phyloP scores from a whole-genome alignment of 2,797 vertebrate species.

The Diplodus puntazzo region DNA sequence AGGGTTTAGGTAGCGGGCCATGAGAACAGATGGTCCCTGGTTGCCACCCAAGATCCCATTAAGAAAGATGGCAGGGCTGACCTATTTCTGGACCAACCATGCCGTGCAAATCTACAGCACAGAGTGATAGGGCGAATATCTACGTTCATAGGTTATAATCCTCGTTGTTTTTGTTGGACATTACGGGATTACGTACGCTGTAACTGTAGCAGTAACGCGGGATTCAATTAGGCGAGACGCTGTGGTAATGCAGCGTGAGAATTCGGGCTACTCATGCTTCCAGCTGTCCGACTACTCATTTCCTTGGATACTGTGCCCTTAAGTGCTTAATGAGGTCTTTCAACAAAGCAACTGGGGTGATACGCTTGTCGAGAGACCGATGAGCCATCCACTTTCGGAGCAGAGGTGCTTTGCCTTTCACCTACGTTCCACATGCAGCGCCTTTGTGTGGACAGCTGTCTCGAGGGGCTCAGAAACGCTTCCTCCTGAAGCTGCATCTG shows the following conservation, averaged over 20 bases:
- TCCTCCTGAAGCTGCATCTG: constrained; percentile 58
- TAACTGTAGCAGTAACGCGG: constrained; percentile 48
- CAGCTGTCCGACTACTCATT: constrained; percentile 48
- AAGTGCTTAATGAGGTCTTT: constrained; percentile 73
- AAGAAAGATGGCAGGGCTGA: constrained; percentile 83
- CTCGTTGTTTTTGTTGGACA: constrained; percentile 62
- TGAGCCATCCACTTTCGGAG: constrained; percentile 47
- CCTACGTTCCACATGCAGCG: constrained; percentile 44
- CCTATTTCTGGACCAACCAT: constrained; percentile 78
- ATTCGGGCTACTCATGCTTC: constrained; percentile 47
- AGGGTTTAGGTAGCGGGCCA: constrained; percentile 72
- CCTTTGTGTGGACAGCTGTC: constrained; percentile 64
- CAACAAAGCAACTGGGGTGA: constrained; percentile 58
- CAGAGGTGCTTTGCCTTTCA: constrained; percentile 63
- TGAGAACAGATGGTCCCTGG: constrained; percentile 82
- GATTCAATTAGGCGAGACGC: constrained; percentile 53
- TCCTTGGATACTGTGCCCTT: constrained; percentile 64
- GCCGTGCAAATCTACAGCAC: constrained; percentile 64
- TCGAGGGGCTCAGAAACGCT: constrained; percentile 33
- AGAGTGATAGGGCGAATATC: constrained; percentile 55
- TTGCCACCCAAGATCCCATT: constrained; percentile 83
- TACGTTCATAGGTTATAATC: constrained; percentile 70
- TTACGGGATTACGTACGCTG: constrained; percentile 66
- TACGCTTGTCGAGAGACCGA: constrained; percentile 60
- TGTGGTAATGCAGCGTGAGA: constrained; percentile 20